Percentiles rank a stretch among this genome's conserved stretches.
These are phyloP conservation scores for Styela plicata DNA, from an alignment of 23 tunicate species.

Conservation along the genomic window DNA sequence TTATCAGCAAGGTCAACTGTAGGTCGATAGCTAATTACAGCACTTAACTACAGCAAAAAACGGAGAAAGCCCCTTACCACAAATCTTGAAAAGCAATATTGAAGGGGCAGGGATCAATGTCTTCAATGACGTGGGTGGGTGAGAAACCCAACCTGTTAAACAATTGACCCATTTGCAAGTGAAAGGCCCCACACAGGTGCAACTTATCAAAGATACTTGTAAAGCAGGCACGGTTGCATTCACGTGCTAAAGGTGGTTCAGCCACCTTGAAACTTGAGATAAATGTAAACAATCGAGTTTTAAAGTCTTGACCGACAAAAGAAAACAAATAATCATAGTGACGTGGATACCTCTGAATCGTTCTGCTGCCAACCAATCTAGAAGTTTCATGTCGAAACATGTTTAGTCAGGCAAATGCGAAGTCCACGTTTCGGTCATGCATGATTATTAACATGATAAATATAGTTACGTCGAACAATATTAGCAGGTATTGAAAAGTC, in stretches of 20 bases:
- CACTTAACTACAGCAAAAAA: too few species aligned
- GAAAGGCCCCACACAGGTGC: constrained; percentile 18
- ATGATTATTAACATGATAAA: too few species aligned
- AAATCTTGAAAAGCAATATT: not conserved
- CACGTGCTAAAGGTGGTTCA: not conserved
- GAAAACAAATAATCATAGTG: not conserved
- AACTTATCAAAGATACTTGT: not conserved
- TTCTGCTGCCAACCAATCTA: too few species aligned
- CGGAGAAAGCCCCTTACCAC: not conserved
- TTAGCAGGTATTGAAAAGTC: too few species aligned
- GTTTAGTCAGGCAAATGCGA: too few species aligned
- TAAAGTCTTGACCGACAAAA: not conserved
- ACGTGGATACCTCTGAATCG: not conserved
- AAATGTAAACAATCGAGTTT: not conserved
- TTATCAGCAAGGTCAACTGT: not conserved
- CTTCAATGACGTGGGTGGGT: constrained; percentile 22
- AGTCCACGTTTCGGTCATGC: too few species aligned
- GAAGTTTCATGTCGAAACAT: too few species aligned
- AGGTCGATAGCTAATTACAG: not conserved
- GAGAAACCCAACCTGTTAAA: constrained; percentile 14
- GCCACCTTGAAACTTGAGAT: not conserved
- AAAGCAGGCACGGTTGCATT: not conserved
- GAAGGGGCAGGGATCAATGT: not conserved
- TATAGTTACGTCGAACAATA: too few species aligned
- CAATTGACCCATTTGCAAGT: constrained; percentile 3